A percentile compares a stretch with the other conserved stretches of the same genome.
Evolutionary conservation across 2,888 invertebrate species (phyloP).

Genomic region (Lycaena phlaeas): DNA sequence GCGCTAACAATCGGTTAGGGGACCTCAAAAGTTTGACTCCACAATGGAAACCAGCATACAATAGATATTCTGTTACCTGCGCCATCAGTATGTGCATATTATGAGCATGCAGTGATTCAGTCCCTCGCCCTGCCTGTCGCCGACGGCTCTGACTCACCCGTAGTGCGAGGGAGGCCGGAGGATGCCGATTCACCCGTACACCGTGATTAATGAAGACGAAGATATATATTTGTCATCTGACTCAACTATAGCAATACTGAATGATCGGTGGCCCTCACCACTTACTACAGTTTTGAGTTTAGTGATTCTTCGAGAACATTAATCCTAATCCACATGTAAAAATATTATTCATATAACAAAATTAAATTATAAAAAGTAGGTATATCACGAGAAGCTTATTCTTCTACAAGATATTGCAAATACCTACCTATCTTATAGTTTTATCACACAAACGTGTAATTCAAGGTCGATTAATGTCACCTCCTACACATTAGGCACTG

Average conservation of each 20-base stretch:
- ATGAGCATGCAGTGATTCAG: constrained; percentile 46
- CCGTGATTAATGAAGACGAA: constrained; percentile 40
- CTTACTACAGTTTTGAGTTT: too few species aligned
- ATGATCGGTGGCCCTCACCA: neutral
- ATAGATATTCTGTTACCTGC: constrained; percentile 64
- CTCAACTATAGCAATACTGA: constrained; percentile 19
- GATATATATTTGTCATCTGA: constrained; percentile 33
- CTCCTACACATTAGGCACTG: too few species aligned
- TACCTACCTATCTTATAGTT: too few species aligned
- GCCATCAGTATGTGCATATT: constrained; percentile 66
- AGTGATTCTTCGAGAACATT: neutral
- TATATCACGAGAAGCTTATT: too few species aligned
- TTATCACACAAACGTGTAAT: too few species aligned
- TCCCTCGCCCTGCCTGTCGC: constrained; percentile 32
- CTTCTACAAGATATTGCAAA: too few species aligned
- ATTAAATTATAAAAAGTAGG: too few species aligned
- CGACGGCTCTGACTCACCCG: constrained; percentile 10
- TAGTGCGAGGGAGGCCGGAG: constrained; percentile 23
- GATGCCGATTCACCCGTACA: constrained; percentile 42
- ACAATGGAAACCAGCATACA: constrained; percentile 66
- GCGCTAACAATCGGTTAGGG: constrained; percentile 58
- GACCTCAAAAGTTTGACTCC: constrained; percentile 57
- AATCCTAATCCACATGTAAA: too few species aligned
- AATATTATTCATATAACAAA: too few species aligned
- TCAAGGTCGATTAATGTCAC: too few species aligned